Percentiles rank a stretch among this genome's conserved stretches.
Conservation (phyloP, 2,113 vertebrate species). For the Sylvia atricapilla region DNA sequence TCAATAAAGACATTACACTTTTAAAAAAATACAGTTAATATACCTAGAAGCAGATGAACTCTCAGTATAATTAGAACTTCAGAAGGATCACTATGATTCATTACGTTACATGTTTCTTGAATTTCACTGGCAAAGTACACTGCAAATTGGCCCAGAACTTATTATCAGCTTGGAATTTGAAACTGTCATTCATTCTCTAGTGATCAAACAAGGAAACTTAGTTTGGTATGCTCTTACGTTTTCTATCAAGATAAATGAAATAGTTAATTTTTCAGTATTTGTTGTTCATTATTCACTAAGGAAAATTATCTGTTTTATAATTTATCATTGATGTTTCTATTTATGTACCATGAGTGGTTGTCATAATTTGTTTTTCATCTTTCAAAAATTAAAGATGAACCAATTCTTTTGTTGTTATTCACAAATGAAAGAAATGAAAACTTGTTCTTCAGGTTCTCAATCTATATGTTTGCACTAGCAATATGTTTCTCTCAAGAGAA, state of each 20-base stretch:
- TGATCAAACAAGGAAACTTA: constrained; percentile 12
- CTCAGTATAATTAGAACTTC: neutral
- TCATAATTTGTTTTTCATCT: constrained; percentile 55
- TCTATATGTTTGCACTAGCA: neutral
- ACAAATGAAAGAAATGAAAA: constrained; percentile 29
- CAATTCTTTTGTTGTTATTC: constrained; percentile 41
- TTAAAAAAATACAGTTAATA: neutral
- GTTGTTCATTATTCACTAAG: constrained; percentile 62
- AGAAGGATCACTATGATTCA: neutral
- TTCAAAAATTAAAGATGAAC: constrained; percentile 67
- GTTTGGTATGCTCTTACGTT: constrained; percentile 19
- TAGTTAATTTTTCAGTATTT: constrained; percentile 60
- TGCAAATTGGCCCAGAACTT: constrained; percentile 3
- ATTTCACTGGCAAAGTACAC: neutral
- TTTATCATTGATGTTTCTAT: constrained; percentile 59
- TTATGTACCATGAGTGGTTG: constrained; percentile 22
- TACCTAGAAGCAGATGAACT: neutral
- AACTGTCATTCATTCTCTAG: constrained; percentile 4
- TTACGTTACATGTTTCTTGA: neutral
- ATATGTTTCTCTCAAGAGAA: neutral
- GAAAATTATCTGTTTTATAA: constrained; percentile 68
- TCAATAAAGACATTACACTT: neutral
- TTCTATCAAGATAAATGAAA: constrained; percentile 54
- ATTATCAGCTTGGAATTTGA: neutral
- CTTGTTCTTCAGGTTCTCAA: constrained; percentile 23